phyloP scores from a whole-genome alignment of 2,888 invertebrate species.

The Elmis aenea region DNA sequence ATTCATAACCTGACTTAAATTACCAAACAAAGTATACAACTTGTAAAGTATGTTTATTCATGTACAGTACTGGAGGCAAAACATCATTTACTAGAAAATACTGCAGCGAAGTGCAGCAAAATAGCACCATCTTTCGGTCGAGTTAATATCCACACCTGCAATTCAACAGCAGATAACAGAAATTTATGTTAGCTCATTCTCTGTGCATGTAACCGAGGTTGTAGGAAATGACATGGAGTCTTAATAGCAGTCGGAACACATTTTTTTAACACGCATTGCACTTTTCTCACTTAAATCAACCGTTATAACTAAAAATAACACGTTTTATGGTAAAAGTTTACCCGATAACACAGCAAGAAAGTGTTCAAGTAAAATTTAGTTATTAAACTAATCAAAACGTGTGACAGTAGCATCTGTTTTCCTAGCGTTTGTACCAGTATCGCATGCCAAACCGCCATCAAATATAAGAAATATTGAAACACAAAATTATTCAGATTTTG shows the following conservation, averaged over 20 bases:
- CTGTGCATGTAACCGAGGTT: conserved; percentile 3
- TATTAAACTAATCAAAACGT: conserved; percentile 19
- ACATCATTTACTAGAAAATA: no score
- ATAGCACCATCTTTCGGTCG: conserved; percentile 16
- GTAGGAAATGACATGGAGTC: conserved; percentile 9
- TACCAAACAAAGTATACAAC: no score
- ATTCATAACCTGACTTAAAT: no score
- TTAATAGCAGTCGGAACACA: conserved; percentile 8
- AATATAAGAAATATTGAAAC: conserved; percentile 12
- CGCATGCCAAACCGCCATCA: conserved; percentile 16
- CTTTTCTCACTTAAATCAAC: no score
- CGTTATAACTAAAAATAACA: no score
- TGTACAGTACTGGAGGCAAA: no score
- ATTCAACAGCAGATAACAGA: conserved; percentile 13
- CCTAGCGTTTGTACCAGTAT: conserved; percentile 9
- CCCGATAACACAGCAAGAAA: no score
- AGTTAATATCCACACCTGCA: conserved; percentile 20
- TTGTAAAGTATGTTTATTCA: no score
- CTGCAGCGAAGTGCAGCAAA: conserved; percentile 12
- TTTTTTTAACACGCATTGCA: conserved; percentile 11
- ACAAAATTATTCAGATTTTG: conserved; percentile 12
- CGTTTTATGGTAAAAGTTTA: no score
- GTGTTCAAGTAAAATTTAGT: neutral
- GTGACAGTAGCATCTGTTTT: conserved; percentile 18
- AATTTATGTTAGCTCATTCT: conserved; percentile 14